A percentile compares a stretch with the other conserved stretches of the same genome.
These are phyloP conservation scores for Lydus trimaculatus DNA, from an alignment of 2,888 invertebrate species.

Conservation along the genomic window DNA sequence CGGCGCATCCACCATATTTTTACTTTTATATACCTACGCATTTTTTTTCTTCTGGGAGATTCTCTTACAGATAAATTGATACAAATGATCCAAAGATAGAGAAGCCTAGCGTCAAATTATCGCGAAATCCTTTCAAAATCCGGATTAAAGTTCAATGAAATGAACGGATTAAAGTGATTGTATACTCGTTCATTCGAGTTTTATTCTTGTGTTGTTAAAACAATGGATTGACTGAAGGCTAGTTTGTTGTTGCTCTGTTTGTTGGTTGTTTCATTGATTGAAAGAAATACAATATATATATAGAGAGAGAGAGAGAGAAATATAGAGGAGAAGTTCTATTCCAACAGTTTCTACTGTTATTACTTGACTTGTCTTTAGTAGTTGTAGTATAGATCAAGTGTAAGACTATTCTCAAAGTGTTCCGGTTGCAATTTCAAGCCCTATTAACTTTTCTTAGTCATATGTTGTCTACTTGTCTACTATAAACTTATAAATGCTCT, in stretches of 20 bases:
- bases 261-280: background rate
- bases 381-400: conserved; percentile 4
- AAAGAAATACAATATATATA: background rate
- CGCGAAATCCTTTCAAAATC: background rate
- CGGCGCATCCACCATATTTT: conserved; percentile 2
- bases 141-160: conserved; percentile 11
- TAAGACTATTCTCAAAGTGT: conserved; percentile 7
- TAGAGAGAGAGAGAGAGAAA: too few species aligned
- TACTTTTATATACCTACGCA: too few species aligned
- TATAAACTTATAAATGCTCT: background rate
- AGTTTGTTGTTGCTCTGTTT: background rate
- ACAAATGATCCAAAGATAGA: background rate
- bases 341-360: background rate
- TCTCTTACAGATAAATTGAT: background rate
- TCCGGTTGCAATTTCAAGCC: conserved; percentile 9
- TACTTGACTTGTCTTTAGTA: conserved; percentile 6
- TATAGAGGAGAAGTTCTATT: background rate
- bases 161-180: conserved; percentile 6
- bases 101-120: background rate
- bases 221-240: conserved; percentile 1
- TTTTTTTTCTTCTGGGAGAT: background rate
- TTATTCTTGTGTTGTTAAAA: background rate
- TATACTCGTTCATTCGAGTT: background rate
- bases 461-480: conserved; percentile 2
- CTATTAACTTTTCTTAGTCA: conserved; percentile 5